Evolutionary conservation across 1,140 invertebrate species (phyloP).

Genomic region (Euura saliciscinereae): DNA sequence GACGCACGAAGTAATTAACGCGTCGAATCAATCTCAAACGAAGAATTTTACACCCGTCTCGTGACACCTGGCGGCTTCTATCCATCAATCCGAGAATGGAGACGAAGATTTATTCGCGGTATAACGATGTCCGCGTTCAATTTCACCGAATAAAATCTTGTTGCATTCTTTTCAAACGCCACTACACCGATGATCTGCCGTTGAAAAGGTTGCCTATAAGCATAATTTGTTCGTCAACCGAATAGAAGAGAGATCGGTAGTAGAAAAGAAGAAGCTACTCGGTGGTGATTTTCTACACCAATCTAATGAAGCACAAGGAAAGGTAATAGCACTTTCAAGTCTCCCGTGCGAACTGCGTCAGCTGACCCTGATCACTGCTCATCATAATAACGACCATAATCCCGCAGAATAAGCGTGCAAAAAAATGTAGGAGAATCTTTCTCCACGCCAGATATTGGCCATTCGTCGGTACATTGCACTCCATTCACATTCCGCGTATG

Average conservation of each 20-base stretch:
- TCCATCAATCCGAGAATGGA: background rate
- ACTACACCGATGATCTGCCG: background rate
- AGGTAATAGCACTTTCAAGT: background rate
- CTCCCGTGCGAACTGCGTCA: conserved; percentile 8
- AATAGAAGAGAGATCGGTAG: background rate
- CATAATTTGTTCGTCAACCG: background rate
- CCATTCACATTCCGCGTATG: too few relatives aligned
- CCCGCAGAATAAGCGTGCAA: too few relatives aligned
- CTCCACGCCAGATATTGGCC: too few relatives aligned
- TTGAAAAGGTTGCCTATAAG: background rate
- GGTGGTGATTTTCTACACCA: background rate
- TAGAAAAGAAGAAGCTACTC: background rate
- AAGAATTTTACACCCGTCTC: background rate
- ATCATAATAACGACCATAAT: conserved; percentile 14
- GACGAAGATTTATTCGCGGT: conserved; percentile 4
- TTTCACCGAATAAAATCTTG: background rate
- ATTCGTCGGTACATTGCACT: too few relatives aligned
- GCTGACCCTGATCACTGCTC: background rate
- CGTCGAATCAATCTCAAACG: conserved; percentile 1
- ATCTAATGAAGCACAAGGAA: background rate
- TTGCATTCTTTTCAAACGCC: background rate
- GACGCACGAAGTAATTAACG: background rate
- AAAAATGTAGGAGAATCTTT: too few relatives aligned
- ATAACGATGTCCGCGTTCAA: background rate
- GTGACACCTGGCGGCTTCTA: background rate